Evolutionary conservation across 2,797 vertebrate species (phyloP), one percentile per base, ranked within the genome.

Genomic region (Apodemus agrarius): DNA sequence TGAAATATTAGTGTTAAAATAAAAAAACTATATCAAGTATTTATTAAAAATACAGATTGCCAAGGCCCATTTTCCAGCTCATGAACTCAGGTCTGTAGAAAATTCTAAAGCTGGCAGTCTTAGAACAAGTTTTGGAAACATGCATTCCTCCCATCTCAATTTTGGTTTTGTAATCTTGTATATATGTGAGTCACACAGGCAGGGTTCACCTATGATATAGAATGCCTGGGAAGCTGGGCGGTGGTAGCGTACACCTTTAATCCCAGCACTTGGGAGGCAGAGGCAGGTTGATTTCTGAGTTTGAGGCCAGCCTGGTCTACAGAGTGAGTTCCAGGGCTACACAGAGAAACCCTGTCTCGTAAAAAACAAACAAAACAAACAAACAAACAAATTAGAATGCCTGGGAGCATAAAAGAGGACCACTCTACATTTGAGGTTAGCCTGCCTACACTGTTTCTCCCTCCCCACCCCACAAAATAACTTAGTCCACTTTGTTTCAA

Each of bases 41-140:
- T 94, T 91, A 37, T 49, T 83, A 40, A 92, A 59, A 86, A n/a
- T 78, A 83, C 14, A 89, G 57, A 89, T 74, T 95, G 17, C 31
- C 61, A 69, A 63, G 29, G 17, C 52, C 37, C 6, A 11, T 67
- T 84, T 95, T 3, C 57, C 14, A 92, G 8, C n/a, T 80, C 17
- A 3, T 79, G n/a, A 93, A 63, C 92, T 96, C 13, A 84, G 34
- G 46, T 92, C 72, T 89, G 3, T 84, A 61, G n/a, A 76, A 24
- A 82, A 43, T 76, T 92, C 13, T 90, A 52, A 61, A 13, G 37
- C 10, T n/a, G 84, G 7, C 92, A 40, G 81, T 61, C 61, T 95
- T 65, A 84, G 61, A 96, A 90, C 49, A 26, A 61, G 52, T 88
- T 91, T 85, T 65, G 86, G 57, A 67, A 90, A 59, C 69, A 46